Evolutionary conservation across 1,140 invertebrate species (phyloP).

Genomic region (Oedothorax gibbosus): DNA sequence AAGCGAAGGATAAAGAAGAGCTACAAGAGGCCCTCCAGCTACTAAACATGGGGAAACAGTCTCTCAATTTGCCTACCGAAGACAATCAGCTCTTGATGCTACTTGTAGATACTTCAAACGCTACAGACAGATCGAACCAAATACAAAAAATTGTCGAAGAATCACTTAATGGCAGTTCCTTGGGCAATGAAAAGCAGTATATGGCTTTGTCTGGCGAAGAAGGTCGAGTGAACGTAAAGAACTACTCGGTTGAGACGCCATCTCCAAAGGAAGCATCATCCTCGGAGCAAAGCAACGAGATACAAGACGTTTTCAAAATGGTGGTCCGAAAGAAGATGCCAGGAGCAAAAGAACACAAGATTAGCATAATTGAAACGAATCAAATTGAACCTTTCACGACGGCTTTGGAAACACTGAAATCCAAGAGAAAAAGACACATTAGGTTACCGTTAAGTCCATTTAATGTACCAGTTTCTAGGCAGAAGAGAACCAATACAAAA

Average conservation of each 20-base stretch:
- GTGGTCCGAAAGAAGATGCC: constrained; percentile 25
- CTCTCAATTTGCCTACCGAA: constrained; percentile 6
- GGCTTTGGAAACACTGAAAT: not conserved
- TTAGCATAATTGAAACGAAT: constrained; percentile 29
- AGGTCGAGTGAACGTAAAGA: not conserved
- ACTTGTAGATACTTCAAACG: not conserved
- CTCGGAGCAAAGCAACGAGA: not conserved
- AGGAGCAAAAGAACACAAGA: not conserved
- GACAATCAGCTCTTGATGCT: not conserved
- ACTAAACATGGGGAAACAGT: constrained; percentile 25
- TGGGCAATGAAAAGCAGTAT: not conserved
- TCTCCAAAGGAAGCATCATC: not conserved
- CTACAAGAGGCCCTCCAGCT: constrained; percentile 6
- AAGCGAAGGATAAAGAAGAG: not conserved
- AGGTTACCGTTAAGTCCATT: too few relatives aligned
- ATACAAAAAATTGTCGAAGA: not conserved
- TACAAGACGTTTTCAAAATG: constrained; percentile 43
- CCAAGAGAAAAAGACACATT: too few relatives aligned
- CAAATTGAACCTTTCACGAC: not conserved
- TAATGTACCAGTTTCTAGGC: not conserved
- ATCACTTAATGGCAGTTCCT: too few relatives aligned
- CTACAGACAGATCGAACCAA: not conserved
- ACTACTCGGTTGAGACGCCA: not conserved
- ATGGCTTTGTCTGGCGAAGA: constrained; percentile 7
- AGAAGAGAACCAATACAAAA: not conserved